Evolutionary conservation across 2,113 vertebrate species (phyloP).

Genomic region (Aldabrachelys gigantea): DNA sequence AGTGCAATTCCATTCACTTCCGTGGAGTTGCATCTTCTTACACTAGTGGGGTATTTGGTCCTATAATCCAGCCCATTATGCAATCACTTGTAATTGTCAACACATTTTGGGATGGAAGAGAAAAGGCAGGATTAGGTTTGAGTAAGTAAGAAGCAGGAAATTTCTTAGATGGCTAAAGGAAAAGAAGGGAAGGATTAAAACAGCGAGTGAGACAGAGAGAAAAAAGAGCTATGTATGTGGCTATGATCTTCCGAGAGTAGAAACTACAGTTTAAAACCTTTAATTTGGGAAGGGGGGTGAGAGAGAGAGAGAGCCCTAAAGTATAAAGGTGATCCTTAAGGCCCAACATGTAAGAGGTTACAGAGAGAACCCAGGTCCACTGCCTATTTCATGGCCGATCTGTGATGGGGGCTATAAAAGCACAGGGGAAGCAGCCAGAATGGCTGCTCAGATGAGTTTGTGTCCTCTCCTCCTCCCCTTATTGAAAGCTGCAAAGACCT

Average conservation of each 20-base stretch:
- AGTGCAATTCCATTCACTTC: background rate
- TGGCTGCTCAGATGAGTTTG: background rate
- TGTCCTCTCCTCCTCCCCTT: background rate
- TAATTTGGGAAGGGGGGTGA: too few relatives aligned
- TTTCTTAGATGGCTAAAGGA: background rate
- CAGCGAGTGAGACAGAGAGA: background rate
- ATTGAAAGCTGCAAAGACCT: background rate
- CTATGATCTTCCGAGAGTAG: background rate
- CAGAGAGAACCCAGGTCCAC: background rate
- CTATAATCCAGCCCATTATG: background rate
- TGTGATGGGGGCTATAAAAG: background rate
- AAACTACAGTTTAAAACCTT: background rate
- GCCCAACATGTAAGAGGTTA: background rate
- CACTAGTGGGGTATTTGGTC: constrained; percentile 1
- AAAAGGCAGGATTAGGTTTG: constrained; percentile 43
- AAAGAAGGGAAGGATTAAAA: constrained; percentile 15
- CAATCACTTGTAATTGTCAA: constrained; percentile 21
- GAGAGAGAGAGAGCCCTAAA: background rate
- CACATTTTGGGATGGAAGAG: constrained; percentile 32
- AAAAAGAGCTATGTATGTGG: constrained; percentile 21
- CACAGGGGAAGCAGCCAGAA: background rate
- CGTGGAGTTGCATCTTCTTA: background rate
- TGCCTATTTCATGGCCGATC: background rate
- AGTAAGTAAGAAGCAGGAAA: constrained; percentile 30
- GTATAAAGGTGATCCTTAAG: background rate